Conservation (phyloP, 2,113 vertebrate genomes). For the Jaculus jaculus region DNA sequence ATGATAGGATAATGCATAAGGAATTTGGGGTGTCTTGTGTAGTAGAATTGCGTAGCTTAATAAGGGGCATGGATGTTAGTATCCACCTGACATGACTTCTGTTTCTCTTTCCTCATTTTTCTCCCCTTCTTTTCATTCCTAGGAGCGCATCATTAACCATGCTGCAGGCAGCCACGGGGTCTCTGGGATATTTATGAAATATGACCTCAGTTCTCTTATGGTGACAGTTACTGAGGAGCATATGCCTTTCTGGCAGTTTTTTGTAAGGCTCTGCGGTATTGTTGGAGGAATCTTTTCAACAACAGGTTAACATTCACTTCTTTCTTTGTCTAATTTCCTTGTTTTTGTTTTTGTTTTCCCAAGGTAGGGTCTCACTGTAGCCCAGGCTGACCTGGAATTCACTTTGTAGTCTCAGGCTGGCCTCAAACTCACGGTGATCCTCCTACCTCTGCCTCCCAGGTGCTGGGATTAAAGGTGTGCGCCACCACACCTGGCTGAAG, state of each 20-base stretch:
- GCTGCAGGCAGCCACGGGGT: slow-evolving; percentile 97
- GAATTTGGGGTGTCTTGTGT: background rate
- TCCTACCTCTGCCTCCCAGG: too few relatives aligned
- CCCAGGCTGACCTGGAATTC: too few relatives aligned
- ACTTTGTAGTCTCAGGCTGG: too few relatives aligned
- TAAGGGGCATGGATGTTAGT: background rate
- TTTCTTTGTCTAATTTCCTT: slow-evolving; percentile 34
- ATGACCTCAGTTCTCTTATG: slow-evolving; percentile 98
- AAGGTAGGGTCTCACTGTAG: background rate
- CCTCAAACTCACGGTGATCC: too few relatives aligned
- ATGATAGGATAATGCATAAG: background rate
- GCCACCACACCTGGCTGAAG: too few relatives aligned
- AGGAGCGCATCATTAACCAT: slow-evolving; percentile 97
- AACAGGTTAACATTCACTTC: slow-evolving; percentile 87
- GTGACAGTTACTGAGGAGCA: slow-evolving; percentile 97
- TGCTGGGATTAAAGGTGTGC: too few relatives aligned
- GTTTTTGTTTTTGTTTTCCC: background rate
- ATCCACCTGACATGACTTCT: background rate
- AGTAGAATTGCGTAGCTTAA: background rate
- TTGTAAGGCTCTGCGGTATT: slow-evolving; percentile 97
- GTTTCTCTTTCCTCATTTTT: background rate
- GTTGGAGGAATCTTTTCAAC: slow-evolving; percentile 98
- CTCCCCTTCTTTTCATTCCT: background rate
- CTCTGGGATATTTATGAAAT: slow-evolving; percentile 99
- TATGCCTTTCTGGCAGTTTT: slow-evolving; percentile 99